A percentile compares a stretch with the other conserved stretches of the same genome.
Evolutionary conservation across 2,113 vertebrate genomes (phyloP).

Genomic region (Pterocles orientalis): DNA sequence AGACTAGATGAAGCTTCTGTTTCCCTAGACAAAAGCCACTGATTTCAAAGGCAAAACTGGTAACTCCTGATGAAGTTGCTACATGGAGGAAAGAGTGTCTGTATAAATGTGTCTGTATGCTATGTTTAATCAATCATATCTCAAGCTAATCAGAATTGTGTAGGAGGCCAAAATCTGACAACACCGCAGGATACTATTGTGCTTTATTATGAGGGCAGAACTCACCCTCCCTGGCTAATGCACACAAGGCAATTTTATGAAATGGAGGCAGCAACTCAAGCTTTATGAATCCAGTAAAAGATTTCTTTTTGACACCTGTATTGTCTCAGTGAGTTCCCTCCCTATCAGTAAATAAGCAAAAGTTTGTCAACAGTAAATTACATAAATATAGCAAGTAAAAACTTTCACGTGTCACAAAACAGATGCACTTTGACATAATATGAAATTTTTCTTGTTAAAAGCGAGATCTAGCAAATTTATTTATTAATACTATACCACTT

Average conservation of each 20-base stretch:
- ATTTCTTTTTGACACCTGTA: not conserved
- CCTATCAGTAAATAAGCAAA: not conserved
- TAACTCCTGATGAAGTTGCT: not conserved
- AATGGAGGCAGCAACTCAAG: fast-evolving
- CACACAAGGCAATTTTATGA: not conserved
- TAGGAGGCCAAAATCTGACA: not conserved
- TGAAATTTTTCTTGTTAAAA: not conserved
- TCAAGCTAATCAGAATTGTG: not conserved
- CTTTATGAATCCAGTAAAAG: not conserved
- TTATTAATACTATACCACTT: not conserved
- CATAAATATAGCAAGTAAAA: not conserved
- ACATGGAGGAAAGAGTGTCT: not conserved
- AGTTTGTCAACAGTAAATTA: not conserved
- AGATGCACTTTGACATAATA: not conserved
- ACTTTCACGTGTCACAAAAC: not conserved
- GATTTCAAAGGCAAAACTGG: not conserved
- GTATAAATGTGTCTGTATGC: not conserved
- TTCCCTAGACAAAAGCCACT: not conserved
- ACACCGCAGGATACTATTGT: not conserved
- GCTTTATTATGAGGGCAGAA: not conserved
- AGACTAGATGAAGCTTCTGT: not conserved
- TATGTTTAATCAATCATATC: not conserved
- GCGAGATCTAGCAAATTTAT: not conserved
- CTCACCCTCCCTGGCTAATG: not conserved
- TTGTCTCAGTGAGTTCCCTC: not conserved